phyloP scores from a whole-genome alignment of 2,113 vertebrate genomes.

The Sciurus niger region DNA sequence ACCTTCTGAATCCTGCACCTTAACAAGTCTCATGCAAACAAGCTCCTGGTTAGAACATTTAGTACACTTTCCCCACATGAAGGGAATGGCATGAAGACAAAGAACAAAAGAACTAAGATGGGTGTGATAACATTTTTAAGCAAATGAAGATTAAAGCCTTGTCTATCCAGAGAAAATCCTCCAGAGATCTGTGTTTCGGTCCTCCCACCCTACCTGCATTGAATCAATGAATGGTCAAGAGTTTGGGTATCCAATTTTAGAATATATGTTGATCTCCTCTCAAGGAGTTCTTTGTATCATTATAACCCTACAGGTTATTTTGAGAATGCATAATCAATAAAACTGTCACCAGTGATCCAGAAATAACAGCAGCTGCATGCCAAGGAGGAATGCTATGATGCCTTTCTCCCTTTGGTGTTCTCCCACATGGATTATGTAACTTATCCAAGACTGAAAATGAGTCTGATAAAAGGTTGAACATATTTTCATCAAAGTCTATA shows the following conservation, averaged over 20 bases:
- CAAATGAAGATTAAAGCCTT: not conserved
- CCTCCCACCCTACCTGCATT: not conserved
- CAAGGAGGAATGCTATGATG: conserved; percentile 18
- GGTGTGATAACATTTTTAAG: not conserved
- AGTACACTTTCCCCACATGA: not conserved
- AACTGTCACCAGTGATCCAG: not conserved
- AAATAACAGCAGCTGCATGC: conserved; percentile 27
- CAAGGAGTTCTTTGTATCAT: not conserved
- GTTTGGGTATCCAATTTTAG: not conserved
- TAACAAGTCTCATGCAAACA: not conserved
- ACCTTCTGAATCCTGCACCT: not conserved
- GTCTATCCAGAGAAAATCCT: not conserved
- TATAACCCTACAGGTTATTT: conserved; percentile 30
- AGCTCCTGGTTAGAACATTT: not conserved
- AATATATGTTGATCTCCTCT: conserved; percentile 6
- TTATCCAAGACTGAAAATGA: conserved; percentile 36
- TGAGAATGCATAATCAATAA: conserved; percentile 44
- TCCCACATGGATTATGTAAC: conserved; percentile 16
- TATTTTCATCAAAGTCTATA: not conserved
- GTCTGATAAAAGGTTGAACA: not conserved
- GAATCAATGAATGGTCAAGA: not conserved
- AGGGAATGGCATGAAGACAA: not conserved
- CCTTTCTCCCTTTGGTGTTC: not conserved
- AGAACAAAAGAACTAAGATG: not conserved
- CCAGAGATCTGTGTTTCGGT: not conserved